Conservation (phyloP, 2,888 invertebrate species). For the Eulithis testata region DNA sequence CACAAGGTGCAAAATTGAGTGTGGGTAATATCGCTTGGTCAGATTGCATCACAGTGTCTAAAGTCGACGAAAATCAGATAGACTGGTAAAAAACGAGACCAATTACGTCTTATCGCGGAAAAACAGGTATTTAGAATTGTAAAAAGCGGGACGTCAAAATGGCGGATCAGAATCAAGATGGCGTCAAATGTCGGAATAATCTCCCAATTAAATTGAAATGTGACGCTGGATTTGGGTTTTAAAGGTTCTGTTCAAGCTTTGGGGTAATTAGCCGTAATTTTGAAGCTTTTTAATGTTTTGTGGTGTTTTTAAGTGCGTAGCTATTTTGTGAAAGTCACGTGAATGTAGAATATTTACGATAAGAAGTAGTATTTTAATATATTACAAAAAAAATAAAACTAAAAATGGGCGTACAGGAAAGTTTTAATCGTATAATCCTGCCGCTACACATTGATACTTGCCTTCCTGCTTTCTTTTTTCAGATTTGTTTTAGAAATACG, state of each 20-base stretch:
- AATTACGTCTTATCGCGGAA: conserved; percentile 72
- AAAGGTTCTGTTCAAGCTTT: conserved; percentile 49
- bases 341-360: too few species aligned
- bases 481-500: too few species aligned
- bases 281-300: too few species aligned
- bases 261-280: conserved; percentile 10
- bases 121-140: conserved; percentile 62
- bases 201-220: conserved; percentile 75
- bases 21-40: conserved; percentile 52
- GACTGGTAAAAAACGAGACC: conserved; percentile 77
- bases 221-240: conserved; percentile 45
- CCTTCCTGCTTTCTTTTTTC: too few species aligned
- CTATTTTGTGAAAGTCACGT: too few species aligned
- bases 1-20: conserved; percentile 47
- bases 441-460: too few species aligned
- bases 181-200: conserved; percentile 70
- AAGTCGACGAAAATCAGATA: conserved; percentile 70
- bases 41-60: conserved; percentile 48
- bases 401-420: too few species aligned
- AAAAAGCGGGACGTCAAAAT: conserved; percentile 47
- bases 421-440: too few species aligned
- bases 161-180: too few species aligned
- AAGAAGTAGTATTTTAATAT: too few species aligned
- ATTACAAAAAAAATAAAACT: too few species aligned
- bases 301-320: too few species aligned